Base-by-base conservation (phyloP, 2,888 invertebrate genomes). In the Nesidiocoris tenuis region DNA sequence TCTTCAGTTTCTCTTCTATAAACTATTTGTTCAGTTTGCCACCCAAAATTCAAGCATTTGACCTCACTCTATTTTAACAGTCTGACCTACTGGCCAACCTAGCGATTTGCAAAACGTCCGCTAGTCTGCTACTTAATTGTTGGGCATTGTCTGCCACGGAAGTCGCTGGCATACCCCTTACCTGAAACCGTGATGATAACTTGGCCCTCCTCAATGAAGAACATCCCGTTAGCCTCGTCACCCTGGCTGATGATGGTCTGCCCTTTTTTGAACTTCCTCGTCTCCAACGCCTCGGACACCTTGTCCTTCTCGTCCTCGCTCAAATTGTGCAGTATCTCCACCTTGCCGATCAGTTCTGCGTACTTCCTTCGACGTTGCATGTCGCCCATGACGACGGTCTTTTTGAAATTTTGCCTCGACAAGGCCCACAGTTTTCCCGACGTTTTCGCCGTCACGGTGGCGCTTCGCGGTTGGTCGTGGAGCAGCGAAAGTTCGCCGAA, bases 381-480 rank as follows among this genome's bases (percentile, higher is more conserved):
- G 80, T 97, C 97, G 82, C 93, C 94, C 87, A 96, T 97, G 81
- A 98, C 88, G 81, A 98, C 89, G 82, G 98, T 97, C 83, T 95
- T 91, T 82, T 96, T 91, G 89, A 97, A 98, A 78, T 96, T 97
- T 84, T 93, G 92, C 77, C 98, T 90, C 85, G 96, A 96, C 96
- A 98, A 95, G 80, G 96, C 97, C 98, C 98, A 98, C 16, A 98
- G 87, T 59, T 92, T 90, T 76, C 98, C 98, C 24, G 89, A 87
- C 3, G 91, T 88, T 82, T 89, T 88, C 18, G 94, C 93, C 83
- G 91, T 90, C 80, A 98, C 93, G 23, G 95, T 95, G 80, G 97
- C 97, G 76, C 97, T 96, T 80, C 90, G 89, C n/a, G 98, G 98
- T 94, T 96, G 95, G 86, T 98, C 97, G 87, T 98, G 98, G 87